Evolutionary conservation across 2,797 vertebrate species (phyloP), one percentile per base, ranked within the genome.

Genomic region (Decapterus maruadsi): DNA sequence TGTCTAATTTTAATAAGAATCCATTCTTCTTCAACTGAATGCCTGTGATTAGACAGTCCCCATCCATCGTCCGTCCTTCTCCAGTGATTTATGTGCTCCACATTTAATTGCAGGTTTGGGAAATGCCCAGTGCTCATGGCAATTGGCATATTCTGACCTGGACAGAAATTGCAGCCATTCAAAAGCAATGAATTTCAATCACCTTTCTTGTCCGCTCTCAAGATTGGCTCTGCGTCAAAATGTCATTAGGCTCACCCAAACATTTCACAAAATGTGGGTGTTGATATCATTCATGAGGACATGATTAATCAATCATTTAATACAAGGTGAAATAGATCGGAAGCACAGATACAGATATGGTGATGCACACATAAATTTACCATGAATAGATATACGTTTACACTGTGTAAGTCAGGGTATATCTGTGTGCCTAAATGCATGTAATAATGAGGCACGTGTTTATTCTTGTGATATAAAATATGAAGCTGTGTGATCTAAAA

Each of bases 151-250:
- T 83, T 94, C 83, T 85, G 85, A 93, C 89, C 82, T 78, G 78
- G 75, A 89, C 72, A 70, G 82, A 94, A 93, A 94, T 94, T 85
- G 91, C 83, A 89, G 56, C 72, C 76, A 85, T 90, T 91, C 86
- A 91, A 89, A 91, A 89, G 89, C 91, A 92, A 92, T 94, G 90
- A 89, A 93, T 94, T 93, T 94, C 87, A 93, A 92, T 94, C 90
- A 93, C 87, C 84, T 89, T 90, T 90, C 87, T 89, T 92, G 90
- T 92, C 90, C 45, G 42, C 69, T 72, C 51, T 77, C 65, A 58
- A 86, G 81, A 93, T 92, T 90, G 86, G 80, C 82, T 91, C 89
- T 62, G 73, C 22, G 67, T 94, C 91, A 92, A 85, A 82, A 69
- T 80, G 83, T 88, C 66, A 46, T 87, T 78, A 67, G 4, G 53